Evolutionary conservation across 2,113 vertebrate genomes (phyloP).

Genomic region (Engraulis encrasicolus): DNA sequence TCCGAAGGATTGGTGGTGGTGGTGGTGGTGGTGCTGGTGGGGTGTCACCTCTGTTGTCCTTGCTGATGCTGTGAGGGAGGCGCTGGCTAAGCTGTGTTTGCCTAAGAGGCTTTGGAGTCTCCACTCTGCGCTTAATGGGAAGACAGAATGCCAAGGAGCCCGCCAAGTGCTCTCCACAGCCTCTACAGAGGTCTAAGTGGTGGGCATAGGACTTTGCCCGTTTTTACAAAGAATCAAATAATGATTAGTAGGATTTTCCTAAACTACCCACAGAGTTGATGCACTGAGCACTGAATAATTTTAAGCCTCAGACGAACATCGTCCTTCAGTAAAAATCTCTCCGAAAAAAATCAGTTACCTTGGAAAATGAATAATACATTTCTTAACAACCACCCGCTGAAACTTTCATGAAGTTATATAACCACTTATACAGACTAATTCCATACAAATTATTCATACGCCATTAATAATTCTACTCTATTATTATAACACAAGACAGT

Average conservation of each 20-base stretch:
- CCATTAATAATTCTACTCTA: constrained; percentile 55
- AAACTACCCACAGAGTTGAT: not conserved
- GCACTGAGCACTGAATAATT: not conserved
- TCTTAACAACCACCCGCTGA: constrained; percentile 39
- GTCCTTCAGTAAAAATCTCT: not conserved
- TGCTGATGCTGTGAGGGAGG: not conserved
- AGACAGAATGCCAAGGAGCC: too few species aligned
- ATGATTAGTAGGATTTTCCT: not conserved
- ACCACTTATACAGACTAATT: constrained; percentile 50
- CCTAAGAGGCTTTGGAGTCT: not conserved
- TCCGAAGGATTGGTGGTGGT: not conserved
- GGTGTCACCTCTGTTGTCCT: not conserved
- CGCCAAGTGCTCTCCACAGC: not conserved
- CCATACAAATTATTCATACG: constrained; percentile 59
- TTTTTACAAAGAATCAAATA: not conserved
- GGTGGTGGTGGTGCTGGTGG: not conserved
- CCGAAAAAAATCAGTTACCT: constrained; percentile 17
- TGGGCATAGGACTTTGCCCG: not conserved
- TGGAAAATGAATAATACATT: constrained; percentile 54
- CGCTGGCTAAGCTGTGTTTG: not conserved
- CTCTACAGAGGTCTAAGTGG: not conserved
- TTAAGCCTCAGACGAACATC: not conserved
- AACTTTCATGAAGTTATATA: constrained; percentile 54
- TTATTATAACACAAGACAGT: not conserved
- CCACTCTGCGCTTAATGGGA: not conserved